Percentiles rank a stretch among this genome's conserved stretches.
Conservation (phyloP, 2,113 vertebrate genomes). For the Pygoscelis adeliae region DNA sequence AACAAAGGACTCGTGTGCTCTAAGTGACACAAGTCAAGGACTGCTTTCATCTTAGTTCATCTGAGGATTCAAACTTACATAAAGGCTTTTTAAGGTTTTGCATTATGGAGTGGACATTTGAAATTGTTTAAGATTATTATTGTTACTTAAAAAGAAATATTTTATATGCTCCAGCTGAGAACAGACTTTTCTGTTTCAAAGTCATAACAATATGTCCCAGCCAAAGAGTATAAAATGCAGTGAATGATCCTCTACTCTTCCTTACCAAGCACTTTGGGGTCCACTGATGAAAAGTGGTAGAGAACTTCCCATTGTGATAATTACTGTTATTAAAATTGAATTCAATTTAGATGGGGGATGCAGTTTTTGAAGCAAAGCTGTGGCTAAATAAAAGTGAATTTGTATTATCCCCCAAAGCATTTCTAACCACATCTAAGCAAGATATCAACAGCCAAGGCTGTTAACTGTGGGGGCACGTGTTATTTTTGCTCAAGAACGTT, state of each 20-base stretch:
- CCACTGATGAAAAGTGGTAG: background rate
- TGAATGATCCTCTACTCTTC: background rate
- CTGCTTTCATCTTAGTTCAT: background rate
- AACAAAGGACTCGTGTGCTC: rapidly evolving
- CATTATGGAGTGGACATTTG: background rate
- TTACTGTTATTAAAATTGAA: background rate
- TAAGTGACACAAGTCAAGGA: background rate
- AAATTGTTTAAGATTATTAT: background rate
- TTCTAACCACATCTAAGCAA: background rate
- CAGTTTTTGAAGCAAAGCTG: background rate
- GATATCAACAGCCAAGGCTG: background rate
- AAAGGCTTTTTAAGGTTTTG: background rate
- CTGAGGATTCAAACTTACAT: background rate
- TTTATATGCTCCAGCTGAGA: background rate
- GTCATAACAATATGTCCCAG: background rate
- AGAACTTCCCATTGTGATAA: background rate
- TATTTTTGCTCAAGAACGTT: background rate
- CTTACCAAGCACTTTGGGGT: background rate
- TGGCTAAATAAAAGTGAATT: background rate
- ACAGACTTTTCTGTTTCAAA: background rate
- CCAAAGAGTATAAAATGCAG: background rate
- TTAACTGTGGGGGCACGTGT: background rate
- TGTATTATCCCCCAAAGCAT: background rate
- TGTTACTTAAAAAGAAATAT: background rate
- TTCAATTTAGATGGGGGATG: background rate